Evolutionary conservation across 1,140 invertebrate genomes (phyloP).

Genomic region (Micrasema minimum): DNA sequence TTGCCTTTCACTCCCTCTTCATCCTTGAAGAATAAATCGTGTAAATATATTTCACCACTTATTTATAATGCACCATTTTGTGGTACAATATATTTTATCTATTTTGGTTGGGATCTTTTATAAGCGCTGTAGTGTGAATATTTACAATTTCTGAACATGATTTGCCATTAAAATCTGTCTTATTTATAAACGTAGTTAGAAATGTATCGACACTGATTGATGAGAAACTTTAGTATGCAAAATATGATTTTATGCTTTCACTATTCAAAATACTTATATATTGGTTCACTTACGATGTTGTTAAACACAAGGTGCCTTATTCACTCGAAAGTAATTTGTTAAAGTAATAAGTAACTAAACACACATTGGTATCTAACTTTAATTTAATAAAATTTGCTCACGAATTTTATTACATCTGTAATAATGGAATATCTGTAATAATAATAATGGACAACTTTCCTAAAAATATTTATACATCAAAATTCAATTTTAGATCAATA

Average conservation of each 20-base stretch:
- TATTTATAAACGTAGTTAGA: constrained; percentile 4
- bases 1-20: constrained; percentile 19
- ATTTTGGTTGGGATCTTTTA: constrained; percentile 6
- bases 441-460: too few species aligned
- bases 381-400: neutral
- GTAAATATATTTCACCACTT: constrained; percentile 32
- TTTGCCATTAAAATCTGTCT: constrained; percentile 24
- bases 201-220: neutral
- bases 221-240: too few species aligned
- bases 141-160: constrained; percentile 10
- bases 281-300: constrained; percentile 25
- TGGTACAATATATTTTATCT: constrained; percentile 27
- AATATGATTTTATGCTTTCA: too few species aligned
- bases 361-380: neutral
- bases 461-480: too few species aligned
- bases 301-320: constrained; percentile 27
- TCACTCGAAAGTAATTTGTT: constrained; percentile 18
- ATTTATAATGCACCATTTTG: constrained; percentile 34
- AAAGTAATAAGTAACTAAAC: constrained; percentile 1
- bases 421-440: too few species aligned
- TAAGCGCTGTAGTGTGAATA: neutral
- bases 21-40: neutral
- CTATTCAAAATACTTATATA: too few species aligned
- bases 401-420: too few species aligned
- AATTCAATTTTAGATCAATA: too few species aligned